phyloP scores from a whole-genome alignment of 2,113 vertebrate genomes.

The Trematocara nigrifrons region DNA sequence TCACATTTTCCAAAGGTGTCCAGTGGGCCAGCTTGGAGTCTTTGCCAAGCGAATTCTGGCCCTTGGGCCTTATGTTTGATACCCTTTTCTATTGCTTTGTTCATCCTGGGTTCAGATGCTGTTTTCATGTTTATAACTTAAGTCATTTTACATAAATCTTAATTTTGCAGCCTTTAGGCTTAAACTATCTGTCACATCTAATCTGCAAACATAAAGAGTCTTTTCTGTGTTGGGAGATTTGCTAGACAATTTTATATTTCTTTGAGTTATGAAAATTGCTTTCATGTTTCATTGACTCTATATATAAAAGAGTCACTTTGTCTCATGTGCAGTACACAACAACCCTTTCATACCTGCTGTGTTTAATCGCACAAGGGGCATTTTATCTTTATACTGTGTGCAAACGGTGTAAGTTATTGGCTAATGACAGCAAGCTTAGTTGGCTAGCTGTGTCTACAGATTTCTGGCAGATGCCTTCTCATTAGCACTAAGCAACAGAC shows the following conservation, averaged over 20 bases:
- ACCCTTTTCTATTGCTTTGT: neutral
- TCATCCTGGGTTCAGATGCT: neutral
- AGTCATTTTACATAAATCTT: neutral
- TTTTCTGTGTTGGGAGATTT: neutral
- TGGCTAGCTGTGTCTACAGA: neutral
- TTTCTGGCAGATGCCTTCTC: neutral
- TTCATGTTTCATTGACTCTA: neutral
- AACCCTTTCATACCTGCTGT: neutral
- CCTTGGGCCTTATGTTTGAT: accelerated
- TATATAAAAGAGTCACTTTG: neutral
- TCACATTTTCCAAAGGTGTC: neutral
- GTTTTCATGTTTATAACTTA: neutral
- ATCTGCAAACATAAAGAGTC: neutral
- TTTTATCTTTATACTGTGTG: neutral
- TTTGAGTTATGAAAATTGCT: neutral
- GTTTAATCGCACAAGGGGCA: neutral
- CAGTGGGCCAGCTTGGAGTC: neutral
- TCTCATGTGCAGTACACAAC: neutral
- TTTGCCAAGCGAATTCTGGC: neutral
- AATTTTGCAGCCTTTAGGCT: neutral
- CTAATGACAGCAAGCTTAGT: neutral
- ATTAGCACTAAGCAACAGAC: neutral
- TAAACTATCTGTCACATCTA: neutral
- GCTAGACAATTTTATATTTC: neutral
- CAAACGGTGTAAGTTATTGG: neutral